Evolutionary conservation across 2,797 vertebrate genomes (phyloP).

Genomic region (Meda fulgida): DNA sequence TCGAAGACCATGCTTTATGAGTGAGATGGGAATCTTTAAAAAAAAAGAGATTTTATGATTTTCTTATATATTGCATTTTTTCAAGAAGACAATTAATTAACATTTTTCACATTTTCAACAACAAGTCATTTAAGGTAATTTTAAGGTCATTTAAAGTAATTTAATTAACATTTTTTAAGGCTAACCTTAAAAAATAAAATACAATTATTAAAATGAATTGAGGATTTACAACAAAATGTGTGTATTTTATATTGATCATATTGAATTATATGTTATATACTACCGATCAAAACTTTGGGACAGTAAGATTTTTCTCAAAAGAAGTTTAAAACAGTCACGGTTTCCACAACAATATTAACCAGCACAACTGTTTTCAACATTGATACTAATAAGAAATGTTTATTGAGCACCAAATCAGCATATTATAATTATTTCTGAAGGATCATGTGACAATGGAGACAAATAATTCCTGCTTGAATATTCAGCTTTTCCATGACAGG

Average conservation of each 20-base stretch:
- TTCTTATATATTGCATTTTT: background rate
- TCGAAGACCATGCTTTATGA: background rate
- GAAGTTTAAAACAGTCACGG: background rate
- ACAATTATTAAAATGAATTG: background rate
- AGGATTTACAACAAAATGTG: too few relatives aligned
- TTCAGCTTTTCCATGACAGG: too few relatives aligned
- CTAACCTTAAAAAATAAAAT: background rate
- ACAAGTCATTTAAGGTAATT: too few relatives aligned
- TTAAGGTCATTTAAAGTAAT: too few relatives aligned
- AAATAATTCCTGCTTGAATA: background rate
- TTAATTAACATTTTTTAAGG: background rate
- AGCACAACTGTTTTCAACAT: background rate
- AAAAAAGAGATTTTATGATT: background rate
- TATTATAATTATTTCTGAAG: background rate
- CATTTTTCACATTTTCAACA: background rate
- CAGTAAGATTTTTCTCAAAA: background rate
- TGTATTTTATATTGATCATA: too few relatives aligned
- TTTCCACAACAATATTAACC: background rate
- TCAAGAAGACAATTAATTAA: too few relatives aligned
- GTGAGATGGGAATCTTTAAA: background rate
- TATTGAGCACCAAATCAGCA: background rate
- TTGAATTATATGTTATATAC: too few relatives aligned
- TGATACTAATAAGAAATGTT: background rate
- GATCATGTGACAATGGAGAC: background rate
- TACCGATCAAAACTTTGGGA: too few relatives aligned